Base-by-base conservation (phyloP, 2,113 vertebrate genomes). In the Oncorhynchus masou region DNA sequence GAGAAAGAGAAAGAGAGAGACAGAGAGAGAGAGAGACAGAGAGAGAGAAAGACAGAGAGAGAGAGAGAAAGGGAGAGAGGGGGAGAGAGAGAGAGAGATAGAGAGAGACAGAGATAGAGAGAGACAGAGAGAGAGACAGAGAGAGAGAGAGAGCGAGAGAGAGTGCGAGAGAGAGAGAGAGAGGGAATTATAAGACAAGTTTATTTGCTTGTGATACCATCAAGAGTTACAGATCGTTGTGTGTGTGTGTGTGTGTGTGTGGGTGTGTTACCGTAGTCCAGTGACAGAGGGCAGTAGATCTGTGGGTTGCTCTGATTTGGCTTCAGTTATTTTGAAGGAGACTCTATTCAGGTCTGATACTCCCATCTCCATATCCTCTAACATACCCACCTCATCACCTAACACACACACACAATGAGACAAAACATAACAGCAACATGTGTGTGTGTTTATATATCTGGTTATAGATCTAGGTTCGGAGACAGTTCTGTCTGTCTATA, bases 321-420 rank as follows among this genome's bases (percentile, higher is more conserved):
- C 95, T 91, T 95, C 93, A 0, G 88, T 93, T 79, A 97, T 86
- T 84, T 90, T 92, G 93, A 97, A 96, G 71, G 88, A 80, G 0
- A 96, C 94, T 83, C 91, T 79, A 75, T 88, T 93, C 84, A 97
- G 91, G 86, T 97, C 96, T 8, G 94, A 92, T 90, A 97, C 94
- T 6, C 95, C 94, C 81, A 96, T 93, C 74, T 93, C 91, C 96
- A 97, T 97, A 84, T 97, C 96, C 91, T 96, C 95, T 16, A 97
- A 91, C 95, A 97, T 96, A 39, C 95, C 96, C 0, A 94, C 88
- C 91, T 97, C 96, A 54, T 96, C 96, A 86, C 95, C 96, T 97
- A 73, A 71, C 70, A 27, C 22, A 73, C 77, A 80, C 48, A 79
- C 39, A 79, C 48, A 51, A 12, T 7, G 3, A 71, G 2, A 34